A percentile compares a stretch with the other conserved stretches of the same genome.
Evolutionary conservation across 2,113 vertebrate genomes (phyloP).

Genomic region (Naja naja): DNA sequence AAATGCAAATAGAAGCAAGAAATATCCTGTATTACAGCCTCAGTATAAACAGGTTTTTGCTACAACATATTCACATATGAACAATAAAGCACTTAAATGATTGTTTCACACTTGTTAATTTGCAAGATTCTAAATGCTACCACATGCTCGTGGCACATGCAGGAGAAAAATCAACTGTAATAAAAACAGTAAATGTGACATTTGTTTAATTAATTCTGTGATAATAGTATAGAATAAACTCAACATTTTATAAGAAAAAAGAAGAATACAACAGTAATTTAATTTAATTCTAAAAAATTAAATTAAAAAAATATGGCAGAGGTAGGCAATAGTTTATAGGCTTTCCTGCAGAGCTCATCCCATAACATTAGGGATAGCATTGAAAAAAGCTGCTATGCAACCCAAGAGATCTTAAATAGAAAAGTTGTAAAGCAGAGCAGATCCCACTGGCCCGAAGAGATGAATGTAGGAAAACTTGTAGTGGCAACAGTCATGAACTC

Average conservation of each 20-base stretch:
- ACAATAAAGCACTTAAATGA: not conserved
- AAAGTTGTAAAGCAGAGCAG: not conserved
- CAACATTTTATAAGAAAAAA: not conserved
- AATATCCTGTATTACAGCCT: not conserved
- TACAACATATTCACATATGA: not conserved
- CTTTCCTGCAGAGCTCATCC: not conserved
- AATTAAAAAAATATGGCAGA: not conserved
- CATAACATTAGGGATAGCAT: not conserved
- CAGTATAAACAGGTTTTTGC: not conserved
- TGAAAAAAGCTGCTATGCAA: not conserved
- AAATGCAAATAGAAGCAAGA: not conserved
- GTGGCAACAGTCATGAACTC: not conserved
- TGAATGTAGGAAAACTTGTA: too few species aligned
- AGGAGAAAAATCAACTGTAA: not conserved
- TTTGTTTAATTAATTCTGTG: not conserved
- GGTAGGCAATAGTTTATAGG: not conserved
- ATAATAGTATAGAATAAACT: not conserved
- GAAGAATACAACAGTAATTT: not conserved
- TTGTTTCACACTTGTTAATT: not conserved
- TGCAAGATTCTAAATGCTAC: not conserved
- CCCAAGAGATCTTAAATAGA: not conserved
- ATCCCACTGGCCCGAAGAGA: not conserved
- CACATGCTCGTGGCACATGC: not conserved
- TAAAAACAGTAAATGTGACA: not conserved
- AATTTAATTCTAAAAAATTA: not conserved